These are phyloP conservation scores for Petaurus breviceps DNA, from an alignment of 2,113 vertebrate species.

Conservation along the genomic window DNA sequence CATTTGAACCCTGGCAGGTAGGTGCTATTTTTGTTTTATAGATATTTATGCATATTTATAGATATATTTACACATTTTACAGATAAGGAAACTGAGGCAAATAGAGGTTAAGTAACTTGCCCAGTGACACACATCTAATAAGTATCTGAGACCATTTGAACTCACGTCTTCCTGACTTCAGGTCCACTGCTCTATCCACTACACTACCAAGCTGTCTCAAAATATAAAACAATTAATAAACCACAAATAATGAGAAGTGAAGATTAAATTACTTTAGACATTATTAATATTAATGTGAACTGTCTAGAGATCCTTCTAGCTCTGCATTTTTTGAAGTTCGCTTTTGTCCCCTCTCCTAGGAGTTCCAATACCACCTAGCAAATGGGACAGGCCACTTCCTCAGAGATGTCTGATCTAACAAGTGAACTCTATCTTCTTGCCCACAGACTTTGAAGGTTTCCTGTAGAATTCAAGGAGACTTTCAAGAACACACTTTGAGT, in stretches of 20 bases:
- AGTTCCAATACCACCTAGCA: not conserved
- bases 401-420: not conserved
- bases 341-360: not conserved
- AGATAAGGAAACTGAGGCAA: not conserved
- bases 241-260: not conserved
- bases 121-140: not conserved
- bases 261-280: not conserved
- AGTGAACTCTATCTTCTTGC: not conserved
- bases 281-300: not conserved
- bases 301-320: not conserved
- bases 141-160: not conserved
- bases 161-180: too few species aligned
- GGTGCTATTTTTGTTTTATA: not conserved
- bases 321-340: not conserved
- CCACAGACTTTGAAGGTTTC: not conserved
- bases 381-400: not conserved
- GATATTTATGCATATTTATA: too few species aligned
- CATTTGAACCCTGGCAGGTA: not conserved
- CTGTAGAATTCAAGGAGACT: not conserved
- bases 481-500: not conserved
- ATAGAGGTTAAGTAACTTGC: not conserved
- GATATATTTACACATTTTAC: not conserved
- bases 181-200: not conserved
- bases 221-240: not conserved
- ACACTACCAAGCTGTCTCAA: not conserved